Evolutionary conservation across 2,113 vertebrate species (phyloP), one percentile per base, ranked within the genome.

Genomic region (Sinocyclocheilus grahami): DNA sequence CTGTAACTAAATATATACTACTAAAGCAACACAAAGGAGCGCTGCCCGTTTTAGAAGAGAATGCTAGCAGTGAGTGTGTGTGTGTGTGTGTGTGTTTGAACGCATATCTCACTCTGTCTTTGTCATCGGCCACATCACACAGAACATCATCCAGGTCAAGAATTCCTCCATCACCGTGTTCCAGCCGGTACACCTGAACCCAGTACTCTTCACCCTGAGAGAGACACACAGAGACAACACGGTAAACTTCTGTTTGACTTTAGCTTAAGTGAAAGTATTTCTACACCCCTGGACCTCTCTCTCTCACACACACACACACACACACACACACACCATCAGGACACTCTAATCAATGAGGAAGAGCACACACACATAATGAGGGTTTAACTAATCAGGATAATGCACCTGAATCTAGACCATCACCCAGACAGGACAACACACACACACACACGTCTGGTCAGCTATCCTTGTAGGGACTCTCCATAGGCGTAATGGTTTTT

Each of bases 61-160:
- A 72, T 46, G 37, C 12, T 55, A 37, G 76, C 27, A 67, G 9
- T 60, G 33, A 62, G 18, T 22, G 62, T 48, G 37, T 67, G 79
- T 27, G 12, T 20, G 18, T 27, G 58, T 7, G 20, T 82, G 60
- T 63, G 27, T 27, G 24, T 51, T 39, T 39, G 37, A 42, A 33
- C n/a, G 51, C 69, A 14, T 3, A 90, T 96, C 98, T 97, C 95
- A 99, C 98, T 90, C 96, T 90, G 94, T 99, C 98, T 93, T 98
- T 99, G 90, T 99, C 98, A 75, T 99, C 98, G 0, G 96, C 98
- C 74, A 99, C 98, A 3, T 99, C 97, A 85, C 96, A 97, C 13
- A 99, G 96, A 51, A 96, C 96, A 63, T 99, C 98, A 42, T 99
- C 98, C 0, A 97, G 93, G 89, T 99, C 97, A 4, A 99, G 91